These are phyloP conservation scores for Puntigrus tetrazona DNA, from an alignment of 2,113 vertebrate genomes.

Conservation along the genomic window DNA sequence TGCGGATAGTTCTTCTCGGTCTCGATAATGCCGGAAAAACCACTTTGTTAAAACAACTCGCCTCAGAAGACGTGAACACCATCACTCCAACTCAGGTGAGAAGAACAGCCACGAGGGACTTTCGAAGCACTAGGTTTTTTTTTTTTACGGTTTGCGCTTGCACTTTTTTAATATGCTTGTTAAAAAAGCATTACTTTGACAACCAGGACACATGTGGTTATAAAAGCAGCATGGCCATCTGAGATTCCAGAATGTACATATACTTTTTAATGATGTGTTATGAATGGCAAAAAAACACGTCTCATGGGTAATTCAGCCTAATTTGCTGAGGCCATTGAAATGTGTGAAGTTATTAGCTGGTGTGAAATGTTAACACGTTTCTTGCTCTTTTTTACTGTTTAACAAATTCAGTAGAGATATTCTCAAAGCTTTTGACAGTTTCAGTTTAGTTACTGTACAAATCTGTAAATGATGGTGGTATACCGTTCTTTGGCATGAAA, in stretches of 20 bases:
- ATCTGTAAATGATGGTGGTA: not conserved
- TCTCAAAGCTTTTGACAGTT: not conserved
- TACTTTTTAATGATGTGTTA: not conserved
- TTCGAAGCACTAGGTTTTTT: not conserved
- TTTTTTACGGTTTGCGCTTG: not conserved
- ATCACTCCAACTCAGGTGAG: conserved; percentile 86
- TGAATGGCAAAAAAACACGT: not conserved
- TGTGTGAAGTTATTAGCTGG: not conserved
- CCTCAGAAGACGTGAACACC: conserved; percentile 84
- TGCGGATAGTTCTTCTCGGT: conserved; percentile 84
- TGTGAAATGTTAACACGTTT: not conserved
- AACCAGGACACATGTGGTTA: not conserved
- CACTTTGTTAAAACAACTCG: conserved; percentile 82
- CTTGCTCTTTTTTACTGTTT: not conserved
- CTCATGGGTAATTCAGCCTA: not conserved
- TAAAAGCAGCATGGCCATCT: not conserved
- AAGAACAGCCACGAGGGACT: not conserved
- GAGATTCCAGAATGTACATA: not conserved
- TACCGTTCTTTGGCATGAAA: not conserved
- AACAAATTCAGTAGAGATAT: not conserved
- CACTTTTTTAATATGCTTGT: not conserved
- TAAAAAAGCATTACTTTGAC: not conserved
- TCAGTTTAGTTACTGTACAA: not conserved
- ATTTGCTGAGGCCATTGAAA: not conserved
- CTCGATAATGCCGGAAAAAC: conserved; percentile 89